Evolutionary conservation across 2,888 invertebrate species (phyloP), one percentile per base, ranked within the genome.

Genomic region (Himalopsyche tibetana): DNA sequence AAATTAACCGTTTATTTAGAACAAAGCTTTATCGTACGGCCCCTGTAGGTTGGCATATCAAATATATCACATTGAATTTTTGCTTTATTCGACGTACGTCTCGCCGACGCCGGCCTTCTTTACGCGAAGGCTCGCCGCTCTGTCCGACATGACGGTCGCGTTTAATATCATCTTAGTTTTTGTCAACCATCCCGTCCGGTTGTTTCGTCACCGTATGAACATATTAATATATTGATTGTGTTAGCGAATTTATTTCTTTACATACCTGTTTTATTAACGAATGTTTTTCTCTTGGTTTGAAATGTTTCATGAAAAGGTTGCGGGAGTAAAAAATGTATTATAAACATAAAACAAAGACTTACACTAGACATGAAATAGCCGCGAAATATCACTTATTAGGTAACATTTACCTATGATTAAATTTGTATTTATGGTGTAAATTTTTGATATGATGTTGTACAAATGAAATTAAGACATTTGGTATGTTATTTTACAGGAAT

Each of bases 401-500:
- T 93, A 92, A 93, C 92, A 92, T 93, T 93, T 93, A 93, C 93
- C 92, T 91, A 91, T 91, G 90, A 92, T 92, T 92, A 92, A 93
- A 93, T 93, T 93, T 93, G 93, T 93, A 93, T 93, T 88, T 91
- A 92, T 91, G 93, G 93, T 93, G 93, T 93, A 93, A 92, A 93
- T 93, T 93, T 93, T 93, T 93, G 93, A 93, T 93, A 93, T 93
- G 92, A 93, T 92, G 92, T 93, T 93, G 93, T 93, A 93, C 93
- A 93, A 93, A 93, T 93, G 86, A 93, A 93, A 93, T 92, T 86
- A 93, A 93, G 92, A 93, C 92, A 92, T 93, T 93, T 93, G 93
- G 93, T 93, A 93, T 93, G 93, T 93, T 93, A 93, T 93, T 93
- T 93, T 93, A 93, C 93, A 93, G 93, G 93, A 93, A 93, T 93